A percentile compares a stretch with the other conserved stretches of the same genome.
These are phyloP conservation scores for Musca vetustissima DNA, from an alignment of 1,140 invertebrate genomes.

Conservation along the genomic window DNA sequence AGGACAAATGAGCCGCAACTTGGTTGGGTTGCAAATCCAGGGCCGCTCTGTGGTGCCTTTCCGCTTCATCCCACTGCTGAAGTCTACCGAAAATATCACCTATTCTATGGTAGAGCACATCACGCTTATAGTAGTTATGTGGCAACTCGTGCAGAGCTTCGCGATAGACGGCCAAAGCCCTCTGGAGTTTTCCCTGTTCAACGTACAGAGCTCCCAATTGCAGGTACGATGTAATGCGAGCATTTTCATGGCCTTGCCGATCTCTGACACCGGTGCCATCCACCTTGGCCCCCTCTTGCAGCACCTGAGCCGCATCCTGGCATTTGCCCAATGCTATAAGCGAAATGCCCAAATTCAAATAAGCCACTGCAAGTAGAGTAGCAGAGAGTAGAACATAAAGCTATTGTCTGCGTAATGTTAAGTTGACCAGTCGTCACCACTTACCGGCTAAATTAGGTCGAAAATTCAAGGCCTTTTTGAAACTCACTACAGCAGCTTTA, in stretches of 20 bases:
- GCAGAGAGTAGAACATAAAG: neutral
- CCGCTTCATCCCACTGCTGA: conserved; percentile 77
- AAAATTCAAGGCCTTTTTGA: conserved; percentile 89
- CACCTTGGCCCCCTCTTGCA: conserved; percentile 77
- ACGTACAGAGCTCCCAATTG: conserved; percentile 88
- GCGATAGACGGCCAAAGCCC: conserved; percentile 85
- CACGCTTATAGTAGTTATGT: conserved; percentile 78
- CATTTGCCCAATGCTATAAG: conserved; percentile 78
- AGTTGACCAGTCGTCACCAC: conserved; percentile 54
- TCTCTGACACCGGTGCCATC: conserved; percentile 88
- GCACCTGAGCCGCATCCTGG: conserved; percentile 80
- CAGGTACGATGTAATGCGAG: conserved; percentile 86
- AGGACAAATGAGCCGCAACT: conserved; percentile 85
- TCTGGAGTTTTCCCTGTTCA: conserved; percentile 79
- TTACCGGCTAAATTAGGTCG: conserved; percentile 92
- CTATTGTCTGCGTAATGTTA: neutral
- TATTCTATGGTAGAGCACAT: conserved; percentile 50
- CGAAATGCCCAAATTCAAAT: conserved; percentile 90
- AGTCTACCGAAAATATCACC: conserved; percentile 83
- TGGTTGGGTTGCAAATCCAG: conserved; percentile 80
- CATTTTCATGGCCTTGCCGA: conserved; percentile 83
- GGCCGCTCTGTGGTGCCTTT: conserved; percentile 81
- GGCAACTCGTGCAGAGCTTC: conserved; percentile 83
- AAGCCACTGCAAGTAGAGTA: conserved; percentile 76
- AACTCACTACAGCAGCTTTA: conserved; percentile 88